These are phyloP conservation scores for Asobara japonica DNA, from an alignment of 1,140 invertebrate genomes.

Conservation along the genomic window DNA sequence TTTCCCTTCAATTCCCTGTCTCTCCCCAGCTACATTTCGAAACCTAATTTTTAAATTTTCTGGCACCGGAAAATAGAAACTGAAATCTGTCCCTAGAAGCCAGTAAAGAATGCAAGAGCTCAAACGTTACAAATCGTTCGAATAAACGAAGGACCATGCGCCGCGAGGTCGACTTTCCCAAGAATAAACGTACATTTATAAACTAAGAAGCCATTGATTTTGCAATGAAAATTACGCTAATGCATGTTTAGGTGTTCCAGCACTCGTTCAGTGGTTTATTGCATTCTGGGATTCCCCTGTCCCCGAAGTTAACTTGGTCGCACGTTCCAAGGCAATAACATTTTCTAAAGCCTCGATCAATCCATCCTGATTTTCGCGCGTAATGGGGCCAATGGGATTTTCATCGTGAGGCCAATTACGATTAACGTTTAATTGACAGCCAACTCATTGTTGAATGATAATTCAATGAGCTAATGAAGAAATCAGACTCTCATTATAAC, in stretches of 20 bases:
- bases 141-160: slow-evolving; percentile 11
- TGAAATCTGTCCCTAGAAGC: no score
- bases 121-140: no score
- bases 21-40: no score
- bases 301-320: slow-evolving; percentile 23
- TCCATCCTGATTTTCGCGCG: slow-evolving; percentile 12
- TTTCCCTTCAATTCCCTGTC: no score
- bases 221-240: slow-evolving; percentile 15
- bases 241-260: not conserved
- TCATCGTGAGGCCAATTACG: slow-evolving; percentile 2
- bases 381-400: not conserved
- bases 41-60: no score
- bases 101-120: no score
- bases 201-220: slow-evolving; percentile 1
- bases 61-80: no score
- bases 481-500: no score
- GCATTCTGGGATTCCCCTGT: slow-evolving; percentile 18
- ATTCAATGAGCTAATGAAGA: not conserved
- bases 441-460: not conserved
- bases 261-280: not conserved
- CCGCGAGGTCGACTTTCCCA: slow-evolving; percentile 13
- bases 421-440: not conserved
- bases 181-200: slow-evolving; percentile 12
- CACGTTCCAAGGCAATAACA: slow-evolving; percentile 8
- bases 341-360: slow-evolving; percentile 26